phyloP scores from a whole-genome alignment of 1,140 invertebrate species.

The Diorhabda carinulata region DNA sequence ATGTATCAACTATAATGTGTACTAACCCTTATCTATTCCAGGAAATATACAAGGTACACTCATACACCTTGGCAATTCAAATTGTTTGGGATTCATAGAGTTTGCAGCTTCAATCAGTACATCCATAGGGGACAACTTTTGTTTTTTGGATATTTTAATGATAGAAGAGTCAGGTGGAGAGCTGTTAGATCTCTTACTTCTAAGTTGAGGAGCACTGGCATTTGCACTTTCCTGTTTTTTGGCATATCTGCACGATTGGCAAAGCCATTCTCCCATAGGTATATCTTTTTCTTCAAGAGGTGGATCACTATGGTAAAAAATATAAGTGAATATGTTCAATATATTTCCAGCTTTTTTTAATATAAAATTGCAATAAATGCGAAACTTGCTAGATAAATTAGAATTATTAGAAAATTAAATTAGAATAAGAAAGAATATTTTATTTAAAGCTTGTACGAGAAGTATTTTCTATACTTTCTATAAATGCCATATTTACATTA shows the following conservation, averaged over 20 bases:
- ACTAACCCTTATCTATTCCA: slow-evolving; percentile 68
- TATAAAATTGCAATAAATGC: too few species aligned
- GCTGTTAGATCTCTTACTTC: slow-evolving; percentile 33
- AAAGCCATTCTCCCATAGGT: slow-evolving; percentile 87
- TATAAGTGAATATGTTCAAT: too few species aligned
- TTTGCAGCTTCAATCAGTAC: slow-evolving; percentile 75
- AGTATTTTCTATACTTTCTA: too few species aligned
- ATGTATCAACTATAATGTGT: not conserved
- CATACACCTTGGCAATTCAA: slow-evolving; percentile 78
- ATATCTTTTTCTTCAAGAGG: slow-evolving; percentile 84
- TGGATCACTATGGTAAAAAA: slow-evolving; percentile 66
- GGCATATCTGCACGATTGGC: slow-evolving; percentile 66
- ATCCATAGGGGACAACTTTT: slow-evolving; percentile 61
- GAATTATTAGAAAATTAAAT: too few species aligned
- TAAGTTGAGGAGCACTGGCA: slow-evolving; percentile 12
- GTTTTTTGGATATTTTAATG: slow-evolving; percentile 41
- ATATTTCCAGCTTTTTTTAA: too few species aligned
- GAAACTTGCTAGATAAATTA: too few species aligned
- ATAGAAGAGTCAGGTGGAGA: slow-evolving; percentile 20
- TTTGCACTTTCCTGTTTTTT: slow-evolving; percentile 28
- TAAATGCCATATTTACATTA: too few species aligned
- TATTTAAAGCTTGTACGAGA: too few species aligned
- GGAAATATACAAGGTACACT: slow-evolving; percentile 74
- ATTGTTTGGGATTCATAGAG: slow-evolving; percentile 82
- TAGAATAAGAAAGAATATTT: too few species aligned